These are phyloP conservation scores for Ramazzottius varieornatus DNA, from an alignment of 2,888 invertebrate genomes.

Conservation along the genomic window DNA sequence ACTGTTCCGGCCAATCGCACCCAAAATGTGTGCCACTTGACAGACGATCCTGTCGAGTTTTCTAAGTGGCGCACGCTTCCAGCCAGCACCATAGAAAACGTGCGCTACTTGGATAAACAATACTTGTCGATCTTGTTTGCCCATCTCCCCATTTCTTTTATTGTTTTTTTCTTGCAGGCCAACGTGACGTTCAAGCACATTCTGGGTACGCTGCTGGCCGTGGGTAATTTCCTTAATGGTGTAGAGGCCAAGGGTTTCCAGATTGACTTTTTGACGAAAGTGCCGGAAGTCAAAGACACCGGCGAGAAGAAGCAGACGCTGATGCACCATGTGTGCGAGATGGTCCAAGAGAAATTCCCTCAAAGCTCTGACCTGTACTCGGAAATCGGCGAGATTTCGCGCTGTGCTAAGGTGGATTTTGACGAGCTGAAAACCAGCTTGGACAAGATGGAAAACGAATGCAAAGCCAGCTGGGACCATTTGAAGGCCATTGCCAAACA, in stretches of 20 bases:
- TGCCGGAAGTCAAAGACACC: conserved; percentile 93
- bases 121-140: no score
- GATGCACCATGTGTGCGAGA: conserved; percentile 81
- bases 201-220: conserved; percentile 64
- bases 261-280: conserved; percentile 78
- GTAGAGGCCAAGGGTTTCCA: conserved; percentile 77
- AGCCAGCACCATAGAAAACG: no score
- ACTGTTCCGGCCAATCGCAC: no score
- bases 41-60: no score
- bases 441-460: conserved; percentile 65
- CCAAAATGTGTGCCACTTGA: no score
- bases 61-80: no score
- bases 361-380: conserved; percentile 89
- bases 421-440: conserved; percentile 64
- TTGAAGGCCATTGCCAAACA: conserved; percentile 79
- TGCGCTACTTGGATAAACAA: no score
- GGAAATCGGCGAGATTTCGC: conserved; percentile 31
- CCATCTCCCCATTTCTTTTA: no score
- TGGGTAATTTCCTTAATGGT: conserved; percentile 88
- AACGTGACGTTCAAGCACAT: conserved; percentile 86
- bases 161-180: no score
- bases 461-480: conserved; percentile 89
- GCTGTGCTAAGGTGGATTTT: conserved; percentile 55
- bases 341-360: conserved; percentile 83
- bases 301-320: conserved; percentile 96